Evolutionary conservation across 1,140 invertebrate genomes (phyloP), one percentile per base, ranked within the genome.

Genomic region (Phymorhynchus buccinoides): DNA sequence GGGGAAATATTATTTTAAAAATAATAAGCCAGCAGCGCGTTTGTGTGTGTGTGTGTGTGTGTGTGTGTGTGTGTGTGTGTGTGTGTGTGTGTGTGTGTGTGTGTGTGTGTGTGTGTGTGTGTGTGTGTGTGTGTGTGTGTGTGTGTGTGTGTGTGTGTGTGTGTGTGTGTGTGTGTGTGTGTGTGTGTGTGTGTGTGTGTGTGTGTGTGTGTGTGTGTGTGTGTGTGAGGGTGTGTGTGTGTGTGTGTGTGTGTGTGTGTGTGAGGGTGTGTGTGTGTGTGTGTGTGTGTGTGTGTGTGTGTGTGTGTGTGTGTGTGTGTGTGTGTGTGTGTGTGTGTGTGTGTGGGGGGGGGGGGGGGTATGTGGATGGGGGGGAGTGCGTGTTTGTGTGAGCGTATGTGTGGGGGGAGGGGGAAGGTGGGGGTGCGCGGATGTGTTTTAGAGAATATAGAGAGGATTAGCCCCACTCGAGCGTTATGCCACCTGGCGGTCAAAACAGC

Each of bases 201-300:
- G 62, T 66, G 62, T 73, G 62, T 66, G 62, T 66, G 62, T 66
- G 62, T n/a, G 62, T n/a, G 62, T 66, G 62, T 66, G 62, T 66
- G 27, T 66, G 62, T 66, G 62, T 66, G 27, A 27, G 62, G 9
- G 4, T 66, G 62, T 27, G n/a, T n/a, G n/a, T n/a, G n/a, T n/a
- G n/a, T 9, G 44, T 48, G n/a, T n/a, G n/a, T n/a, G n/a, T n/a
- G n/a, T n/a, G n/a, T n/a, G n/a, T n/a, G n/a, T n/a, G n/a, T 48
- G 18, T 48, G 44, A 48, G n/a, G n/a, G 22, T 66, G 62, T 66
- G 62, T 27, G 62, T 66, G 62, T 27, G 22, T 66, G 62, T 27
- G 62, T 66, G 62, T 12, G 22, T 66, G 62, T 66, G 62, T 66
- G 62, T 12, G 62, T 66, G 62, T 66, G 62, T 66, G 62, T 27